A percentile compares a stretch with the other conserved stretches of the same genome.
Conservation (phyloP, 2,888 invertebrate genomes). For the Electrophaes corylata region DNA sequence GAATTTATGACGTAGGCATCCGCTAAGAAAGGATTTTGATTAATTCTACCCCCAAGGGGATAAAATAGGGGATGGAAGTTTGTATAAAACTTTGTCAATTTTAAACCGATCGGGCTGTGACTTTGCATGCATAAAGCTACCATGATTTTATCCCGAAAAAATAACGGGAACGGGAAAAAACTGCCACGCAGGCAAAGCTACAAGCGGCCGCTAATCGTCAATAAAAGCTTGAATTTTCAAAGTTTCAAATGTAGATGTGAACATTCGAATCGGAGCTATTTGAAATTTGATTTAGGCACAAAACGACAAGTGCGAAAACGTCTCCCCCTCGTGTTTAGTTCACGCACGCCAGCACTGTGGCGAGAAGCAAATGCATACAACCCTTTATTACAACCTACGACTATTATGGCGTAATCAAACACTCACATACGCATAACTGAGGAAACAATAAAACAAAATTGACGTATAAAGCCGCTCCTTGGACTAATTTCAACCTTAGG, state of each 20-base stretch:
- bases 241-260: slow-evolving; percentile 43
- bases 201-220: too few relatives aligned
- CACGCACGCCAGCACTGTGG: slow-evolving; percentile 60
- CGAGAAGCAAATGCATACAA: slow-evolving; percentile 68
- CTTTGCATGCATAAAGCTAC: too few relatives aligned
- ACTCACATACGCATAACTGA: slow-evolving; percentile 80
- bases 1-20: too few relatives aligned
- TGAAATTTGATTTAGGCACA: slow-evolving; percentile 61
- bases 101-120: too few relatives aligned
- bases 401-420: slow-evolving; percentile 80
- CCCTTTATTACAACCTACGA: slow-evolving; percentile 78
- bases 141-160: too few relatives aligned
- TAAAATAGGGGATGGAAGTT: too few relatives aligned
- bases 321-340: slow-evolving; percentile 71
- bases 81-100: too few relatives aligned
- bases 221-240: slow-evolving; percentile 16
- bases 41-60: too few relatives aligned
- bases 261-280: slow-evolving; percentile 55
- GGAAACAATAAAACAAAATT: slow-evolving; percentile 81
- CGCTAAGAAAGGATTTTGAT: too few relatives aligned
- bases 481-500: slow-evolving; percentile 64
- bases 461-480: slow-evolving; percentile 78
- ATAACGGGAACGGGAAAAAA: too few relatives aligned
- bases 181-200: too few relatives aligned
- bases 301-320: slow-evolving; percentile 74